Conservation (phyloP, 2,113 vertebrate genomes). For the Psammodynastes pulverulentus region DNA sequence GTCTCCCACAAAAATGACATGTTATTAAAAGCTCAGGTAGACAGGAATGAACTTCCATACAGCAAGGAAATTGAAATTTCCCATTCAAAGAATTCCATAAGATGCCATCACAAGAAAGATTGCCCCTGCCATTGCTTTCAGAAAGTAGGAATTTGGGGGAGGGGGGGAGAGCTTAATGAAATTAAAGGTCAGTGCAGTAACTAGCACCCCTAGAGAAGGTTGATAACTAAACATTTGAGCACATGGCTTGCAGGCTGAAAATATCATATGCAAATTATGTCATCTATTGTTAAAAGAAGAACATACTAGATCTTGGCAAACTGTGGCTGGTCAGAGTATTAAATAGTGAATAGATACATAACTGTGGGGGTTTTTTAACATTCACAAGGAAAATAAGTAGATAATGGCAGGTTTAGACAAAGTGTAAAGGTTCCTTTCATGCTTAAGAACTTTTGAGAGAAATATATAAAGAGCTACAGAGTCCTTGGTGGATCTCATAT, state of each 20-base stretch:
- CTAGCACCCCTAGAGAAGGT: background rate
- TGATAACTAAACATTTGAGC: background rate
- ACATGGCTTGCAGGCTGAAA: background rate
- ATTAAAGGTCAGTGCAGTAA: background rate
- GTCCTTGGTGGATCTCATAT: background rate
- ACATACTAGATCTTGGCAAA: background rate
- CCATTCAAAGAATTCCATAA: background rate
- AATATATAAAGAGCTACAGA: background rate
- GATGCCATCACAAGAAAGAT: background rate
- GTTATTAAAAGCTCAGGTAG: background rate
- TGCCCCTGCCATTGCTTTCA: background rate
- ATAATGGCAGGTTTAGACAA: background rate
- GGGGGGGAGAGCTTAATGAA: background rate
- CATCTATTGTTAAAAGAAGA: background rate
- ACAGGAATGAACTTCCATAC: background rate
- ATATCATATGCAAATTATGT: background rate
- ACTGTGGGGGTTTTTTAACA: background rate
- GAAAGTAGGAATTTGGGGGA: background rate
- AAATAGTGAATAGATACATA: background rate
- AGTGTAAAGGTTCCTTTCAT: background rate
- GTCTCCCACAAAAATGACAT: background rate
- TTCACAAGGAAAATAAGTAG: background rate
- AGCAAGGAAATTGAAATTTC: background rate
- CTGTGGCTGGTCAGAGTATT: background rate
- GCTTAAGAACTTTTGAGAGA: background rate